Base-by-base conservation (phyloP, 1,140 invertebrate genomes). In the Globodera ellingtonae region DNA sequence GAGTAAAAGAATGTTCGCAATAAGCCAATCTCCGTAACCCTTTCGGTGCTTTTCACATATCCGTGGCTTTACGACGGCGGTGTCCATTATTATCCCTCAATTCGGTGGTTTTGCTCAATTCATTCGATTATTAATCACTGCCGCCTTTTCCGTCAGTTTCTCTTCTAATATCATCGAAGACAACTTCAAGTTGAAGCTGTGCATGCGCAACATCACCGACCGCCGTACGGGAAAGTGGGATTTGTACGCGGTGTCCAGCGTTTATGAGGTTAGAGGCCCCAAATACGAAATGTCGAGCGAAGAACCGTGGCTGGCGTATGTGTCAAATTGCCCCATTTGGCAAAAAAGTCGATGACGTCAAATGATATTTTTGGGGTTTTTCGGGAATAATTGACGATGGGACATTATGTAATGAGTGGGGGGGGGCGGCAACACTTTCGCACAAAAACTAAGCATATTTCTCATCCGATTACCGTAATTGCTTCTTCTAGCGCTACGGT, bases 121-220 rank as follows among this genome's bases (percentile, higher is more conserved):
- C 35, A 24, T 18, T 48, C 18, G 46, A 69, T 6, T 46, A 81
- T 44, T 44, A 21, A 65, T 10, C 6, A 48, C 52, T 24, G 75
- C 10, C 18, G n/a, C 21, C 47, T 81, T 67, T 7, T 75, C 6
- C n/a, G 9, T 73, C 72, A 81, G 82, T 52, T 89, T 89, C 72
- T 89, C 87, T 6, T 82, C 87, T 1, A 89, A 89, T 50, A 89
- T 89, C 71, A 89, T 89, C 65, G 87, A 89, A 65, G 87, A 89
- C 50, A 89, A 89, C 77, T 89, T 84, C 83, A 89, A 89, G 69
- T 67, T 89, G 69, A 89, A 89, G 67, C 66, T 89, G 10, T 81
- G 74, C 35, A 86, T 89, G 87, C 66, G 88, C 44, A 89, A 89
- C 76, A 89, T 89, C 62, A 89, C 87, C 8, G 87, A 89, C 80